These are phyloP conservation scores for Lampris incognitus DNA, from an alignment of 2,113 vertebrate species.

Conservation along the genomic window DNA sequence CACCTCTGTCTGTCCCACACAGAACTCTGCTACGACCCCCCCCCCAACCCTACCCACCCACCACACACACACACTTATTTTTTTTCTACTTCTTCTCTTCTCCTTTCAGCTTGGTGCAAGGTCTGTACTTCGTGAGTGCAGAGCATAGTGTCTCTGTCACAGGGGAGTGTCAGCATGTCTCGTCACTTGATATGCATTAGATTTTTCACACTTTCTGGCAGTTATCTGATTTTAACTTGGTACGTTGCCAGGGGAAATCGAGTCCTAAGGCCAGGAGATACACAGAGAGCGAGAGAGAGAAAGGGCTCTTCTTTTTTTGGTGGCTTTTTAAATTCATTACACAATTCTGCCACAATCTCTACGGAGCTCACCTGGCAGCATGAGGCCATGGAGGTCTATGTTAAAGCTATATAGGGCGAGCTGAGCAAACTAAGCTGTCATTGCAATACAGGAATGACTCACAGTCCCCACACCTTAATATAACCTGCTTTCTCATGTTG, in stretches of 20 bases:
- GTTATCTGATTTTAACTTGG: slow-evolving; percentile 77
- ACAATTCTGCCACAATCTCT: slow-evolving; percentile 55
- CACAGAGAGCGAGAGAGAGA: slow-evolving; percentile 23
- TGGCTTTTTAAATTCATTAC: slow-evolving; percentile 70
- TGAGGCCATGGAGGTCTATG: slow-evolving; percentile 45
- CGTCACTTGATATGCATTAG: slow-evolving; percentile 78
- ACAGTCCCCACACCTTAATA: slow-evolving; percentile 15
- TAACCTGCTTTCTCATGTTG: slow-evolving; percentile 28
- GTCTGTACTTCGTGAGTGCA: slow-evolving; percentile 59
- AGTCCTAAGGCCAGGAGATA: slow-evolving; percentile 67
- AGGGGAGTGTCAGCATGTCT: slow-evolving; percentile 62
- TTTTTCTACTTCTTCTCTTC: background rate
- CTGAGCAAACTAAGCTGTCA: slow-evolving; percentile 33
- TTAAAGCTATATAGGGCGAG: slow-evolving; percentile 38
- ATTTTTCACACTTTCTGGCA: slow-evolving; percentile 70
- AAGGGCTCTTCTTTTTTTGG: slow-evolving; percentile 42
- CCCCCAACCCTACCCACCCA: no score
- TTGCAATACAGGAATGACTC: slow-evolving; percentile 24
- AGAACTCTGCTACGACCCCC: background rate
- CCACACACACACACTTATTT: no score
- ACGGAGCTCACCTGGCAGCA: slow-evolving; percentile 43
- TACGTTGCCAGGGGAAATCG: slow-evolving; percentile 70
- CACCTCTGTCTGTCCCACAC: slow-evolving; percentile 2
- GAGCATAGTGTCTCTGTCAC: slow-evolving; percentile 56
- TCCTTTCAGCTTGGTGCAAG: slow-evolving; percentile 52